phyloP scores from a whole-genome alignment of 2,797 vertebrate species.

The Gobionotothen gibberifrons region DNA sequence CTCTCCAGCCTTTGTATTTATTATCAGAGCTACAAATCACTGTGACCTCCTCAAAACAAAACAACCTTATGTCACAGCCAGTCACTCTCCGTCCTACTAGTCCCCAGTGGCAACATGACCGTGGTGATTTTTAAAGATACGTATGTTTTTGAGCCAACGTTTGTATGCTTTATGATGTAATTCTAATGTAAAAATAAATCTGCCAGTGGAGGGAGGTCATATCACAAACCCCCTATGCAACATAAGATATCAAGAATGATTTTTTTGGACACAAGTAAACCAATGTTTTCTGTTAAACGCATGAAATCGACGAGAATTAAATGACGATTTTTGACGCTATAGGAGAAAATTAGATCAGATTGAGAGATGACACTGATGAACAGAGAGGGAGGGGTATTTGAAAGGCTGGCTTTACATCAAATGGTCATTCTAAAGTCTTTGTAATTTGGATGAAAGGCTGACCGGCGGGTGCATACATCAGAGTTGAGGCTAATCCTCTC shows the following conservation, averaged over 20 bases:
- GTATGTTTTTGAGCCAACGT: not conserved
- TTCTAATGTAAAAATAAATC: not conserved
- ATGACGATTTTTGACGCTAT: constrained; percentile 28
- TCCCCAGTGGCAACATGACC: constrained; percentile 10
- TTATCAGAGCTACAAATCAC: constrained; percentile 26
- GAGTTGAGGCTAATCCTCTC: constrained; percentile 71
- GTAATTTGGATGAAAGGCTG: constrained; percentile 65
- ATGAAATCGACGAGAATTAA: constrained; percentile 1
- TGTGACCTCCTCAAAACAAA: constrained; percentile 1
- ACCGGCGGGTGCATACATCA: constrained; percentile 61
- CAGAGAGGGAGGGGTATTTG: constrained; percentile 1
- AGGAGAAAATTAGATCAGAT: constrained; percentile 9
- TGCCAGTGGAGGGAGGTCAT: not conserved
- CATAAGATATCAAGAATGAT: not conserved
- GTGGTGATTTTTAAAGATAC: constrained; percentile 32
- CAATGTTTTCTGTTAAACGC: not conserved
- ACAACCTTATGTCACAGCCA: constrained; percentile 4
- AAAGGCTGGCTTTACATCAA: constrained; percentile 25
- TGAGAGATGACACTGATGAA: constrained; percentile 15
- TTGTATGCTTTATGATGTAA: constrained; percentile 49
- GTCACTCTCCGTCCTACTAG: not conserved
- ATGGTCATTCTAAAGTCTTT: constrained; percentile 54
- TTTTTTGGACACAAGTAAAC: not conserved
- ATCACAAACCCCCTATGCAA: not conserved
- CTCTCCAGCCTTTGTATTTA: constrained; percentile 24